Conservation (phyloP, 2,888 invertebrate genomes). For the Parasteatoda lunata region DNA sequence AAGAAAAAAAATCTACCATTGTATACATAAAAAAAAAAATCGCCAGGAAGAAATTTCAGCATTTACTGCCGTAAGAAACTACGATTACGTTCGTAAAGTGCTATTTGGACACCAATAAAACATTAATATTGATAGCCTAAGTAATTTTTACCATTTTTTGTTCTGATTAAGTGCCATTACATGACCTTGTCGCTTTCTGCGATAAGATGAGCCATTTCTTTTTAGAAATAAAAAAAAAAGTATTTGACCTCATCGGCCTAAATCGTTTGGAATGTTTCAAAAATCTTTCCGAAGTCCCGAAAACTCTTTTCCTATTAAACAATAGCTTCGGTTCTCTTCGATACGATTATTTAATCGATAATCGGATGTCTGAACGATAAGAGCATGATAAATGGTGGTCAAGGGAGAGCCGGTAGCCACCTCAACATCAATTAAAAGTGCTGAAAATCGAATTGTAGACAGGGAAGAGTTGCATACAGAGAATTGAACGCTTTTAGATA, state of each 20-base stretch:
- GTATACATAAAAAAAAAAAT: not conserved
- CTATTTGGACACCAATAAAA: not conserved
- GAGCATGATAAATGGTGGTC: constrained; percentile 59
- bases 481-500: constrained; percentile 3
- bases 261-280: not conserved
- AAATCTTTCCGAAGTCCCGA: not conserved
- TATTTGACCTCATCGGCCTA: not conserved
- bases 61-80: not conserved
- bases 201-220: too few relatives aligned
- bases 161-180: too few relatives aligned
- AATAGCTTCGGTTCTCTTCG: constrained; percentile 55
- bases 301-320: constrained; percentile 46
- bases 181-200: too few relatives aligned
- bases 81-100: not conserved
- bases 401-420: constrained; percentile 46
- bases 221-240: too few relatives aligned
- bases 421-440: constrained; percentile 66
- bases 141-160: not conserved
- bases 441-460: constrained; percentile 62
- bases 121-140: not conserved
- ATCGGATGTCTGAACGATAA: constrained; percentile 61
- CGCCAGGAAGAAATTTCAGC: not conserved
- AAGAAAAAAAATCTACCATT: not conserved
- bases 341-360: constrained; percentile 68
- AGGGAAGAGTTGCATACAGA: not conserved